Conservation (phyloP, 2,113 vertebrate genomes). For the Onychorhynchus coronatus region DNA sequence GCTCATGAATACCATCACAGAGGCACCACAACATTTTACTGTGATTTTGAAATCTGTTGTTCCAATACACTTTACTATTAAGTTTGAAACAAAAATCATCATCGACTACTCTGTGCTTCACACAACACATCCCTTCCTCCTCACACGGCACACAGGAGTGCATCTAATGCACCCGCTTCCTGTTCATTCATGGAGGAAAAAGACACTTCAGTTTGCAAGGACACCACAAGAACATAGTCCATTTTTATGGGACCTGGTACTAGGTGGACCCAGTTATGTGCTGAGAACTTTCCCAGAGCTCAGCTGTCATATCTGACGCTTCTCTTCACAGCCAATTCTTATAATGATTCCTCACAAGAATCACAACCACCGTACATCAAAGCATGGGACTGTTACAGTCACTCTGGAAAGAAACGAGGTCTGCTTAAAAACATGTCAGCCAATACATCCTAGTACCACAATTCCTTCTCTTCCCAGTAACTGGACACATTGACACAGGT, state of each 20-base stretch:
- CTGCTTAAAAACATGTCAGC: not conserved
- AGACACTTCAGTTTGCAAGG: not conserved
- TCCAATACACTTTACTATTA: not conserved
- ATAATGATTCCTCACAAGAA: not conserved
- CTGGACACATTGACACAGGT: accelerated
- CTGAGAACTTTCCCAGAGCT: not conserved
- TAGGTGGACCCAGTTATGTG: not conserved
- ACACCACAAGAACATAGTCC: not conserved
- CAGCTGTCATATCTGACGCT: accelerated
- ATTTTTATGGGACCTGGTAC: not conserved
- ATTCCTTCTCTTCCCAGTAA: not conserved
- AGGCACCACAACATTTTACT: accelerated
- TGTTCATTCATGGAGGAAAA: accelerated
- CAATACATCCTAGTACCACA: not conserved
- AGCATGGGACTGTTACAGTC: not conserved
- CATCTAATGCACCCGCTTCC: not conserved
- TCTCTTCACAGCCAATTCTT: not conserved
- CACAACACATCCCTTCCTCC: not conserved
- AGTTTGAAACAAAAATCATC: not conserved
- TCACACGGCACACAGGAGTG: accelerated
- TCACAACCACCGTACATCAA: not conserved
- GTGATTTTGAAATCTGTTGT: not conserved
- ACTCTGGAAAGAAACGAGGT: not conserved
- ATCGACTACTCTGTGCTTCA: not conserved
- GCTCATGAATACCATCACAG: not conserved